Evolutionary conservation across 2,797 vertebrate genomes (phyloP), one percentile per base, ranked within the genome.

Genomic region (Poeciliopsis paucimaculata): DNA sequence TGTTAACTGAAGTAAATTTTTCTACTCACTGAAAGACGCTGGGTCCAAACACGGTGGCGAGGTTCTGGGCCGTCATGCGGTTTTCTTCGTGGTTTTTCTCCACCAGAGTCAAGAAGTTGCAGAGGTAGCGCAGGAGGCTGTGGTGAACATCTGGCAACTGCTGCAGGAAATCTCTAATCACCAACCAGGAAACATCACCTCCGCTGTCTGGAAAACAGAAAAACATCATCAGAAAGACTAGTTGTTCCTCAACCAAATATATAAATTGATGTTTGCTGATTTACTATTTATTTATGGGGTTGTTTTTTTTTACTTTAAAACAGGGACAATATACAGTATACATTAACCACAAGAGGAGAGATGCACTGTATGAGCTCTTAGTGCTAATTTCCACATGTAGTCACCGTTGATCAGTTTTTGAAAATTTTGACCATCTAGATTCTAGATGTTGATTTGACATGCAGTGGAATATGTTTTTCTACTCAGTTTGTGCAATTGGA

Each of bases 31-130:
- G 96, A 93, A 99, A 99, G 86, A 97, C 95, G 72, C 94, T 99
- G 87, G 98, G 97, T 86, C 97, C 97, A 90, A 99, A 98, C 18
- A 98, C 96, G 2, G 97, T 98, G 83, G 97, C 97, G 9, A 99
- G 97, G 88, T 98, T 98, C 90, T 94, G 92, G 46, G 97, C 88
- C 4, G 94, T 97, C 97, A 99, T 99, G 76, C 95, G 96, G 92
- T 98, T 99, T 81, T 97, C 94, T 20, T 87, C 26, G 0, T 97
- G 96, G 81, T 96, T 95, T 72, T 94, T 83, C 78, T 97, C 97
- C 83, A 98, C 97, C 64, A 95, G 90, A 8, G 95, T 94, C 83
- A 99, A 95, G 93, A 99, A 99, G 84, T 92, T 94, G 91, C 97
- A 98, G 39, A 99, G 94, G 91, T 97, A 98, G 77, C 95, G 95